phyloP scores from a whole-genome alignment of 2,888 invertebrate species.

The Hymenopus coronatus region DNA sequence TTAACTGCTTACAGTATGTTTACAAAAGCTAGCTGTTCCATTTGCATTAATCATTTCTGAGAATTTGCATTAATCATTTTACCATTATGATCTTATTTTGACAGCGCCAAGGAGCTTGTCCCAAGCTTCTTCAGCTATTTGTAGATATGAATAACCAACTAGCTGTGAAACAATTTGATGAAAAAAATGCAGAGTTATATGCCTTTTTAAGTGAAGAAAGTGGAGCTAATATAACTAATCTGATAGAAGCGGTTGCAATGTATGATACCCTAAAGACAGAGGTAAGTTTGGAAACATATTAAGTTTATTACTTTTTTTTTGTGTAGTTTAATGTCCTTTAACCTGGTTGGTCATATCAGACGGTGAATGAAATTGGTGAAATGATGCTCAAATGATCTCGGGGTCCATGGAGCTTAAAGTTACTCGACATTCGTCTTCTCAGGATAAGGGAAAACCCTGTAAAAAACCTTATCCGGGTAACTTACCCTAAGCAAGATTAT shows the following conservation, averaged over 20 bases:
- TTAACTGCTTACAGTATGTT: not conserved
- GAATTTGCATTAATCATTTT: too few species aligned
- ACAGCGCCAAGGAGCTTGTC: not conserved
- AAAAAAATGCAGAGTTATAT: not conserved
- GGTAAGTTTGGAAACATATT: constrained; percentile 32
- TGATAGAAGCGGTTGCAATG: not conserved
- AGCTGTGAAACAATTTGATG: not conserved
- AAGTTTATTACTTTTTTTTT: not conserved
- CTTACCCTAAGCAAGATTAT: not conserved
- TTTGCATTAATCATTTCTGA: not conserved
- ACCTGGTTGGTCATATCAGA: too few species aligned
- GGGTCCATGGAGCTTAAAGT: too few species aligned
- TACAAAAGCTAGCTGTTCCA: not conserved
- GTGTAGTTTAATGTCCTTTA: too few species aligned
- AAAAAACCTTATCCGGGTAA: too few species aligned
- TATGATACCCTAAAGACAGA: not conserved
- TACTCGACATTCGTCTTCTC: too few species aligned
- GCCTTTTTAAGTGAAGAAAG: not conserved
- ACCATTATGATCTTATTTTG: constrained; percentile 38
- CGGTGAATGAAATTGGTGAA: too few species aligned
- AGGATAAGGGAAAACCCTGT: too few species aligned
- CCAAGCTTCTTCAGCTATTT: not conserved
- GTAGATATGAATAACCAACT: not conserved
- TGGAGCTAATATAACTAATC: not conserved
- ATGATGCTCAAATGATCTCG: too few species aligned